Base-by-base conservation (phyloP, 1,140 invertebrate species). In the Atta texana region DNA sequence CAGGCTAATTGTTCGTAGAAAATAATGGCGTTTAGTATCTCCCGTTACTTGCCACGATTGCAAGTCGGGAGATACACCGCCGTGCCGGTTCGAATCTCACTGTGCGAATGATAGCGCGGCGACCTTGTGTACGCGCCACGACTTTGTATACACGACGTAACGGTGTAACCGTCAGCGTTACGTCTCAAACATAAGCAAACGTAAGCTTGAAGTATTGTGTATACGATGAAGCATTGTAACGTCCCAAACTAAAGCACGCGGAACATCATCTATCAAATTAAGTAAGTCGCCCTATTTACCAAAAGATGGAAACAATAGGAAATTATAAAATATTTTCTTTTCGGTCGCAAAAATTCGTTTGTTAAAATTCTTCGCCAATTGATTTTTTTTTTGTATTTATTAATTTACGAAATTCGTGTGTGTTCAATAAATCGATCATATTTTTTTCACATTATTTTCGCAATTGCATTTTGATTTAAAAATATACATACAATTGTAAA, bases 1-100 rank as follows among this genome's bases (percentile, higher is more conserved):
- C 21, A 63, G 14, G 59, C 14, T 63, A 63, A 63, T 63, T 63
- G 59, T 63, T 28, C 59, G 59, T 63, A 51, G 49, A 63, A 63
- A 63, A 63, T 63, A 63, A 63, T 63, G 21, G 24, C 59, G 12
- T 28, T 63, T 28, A 21, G n/a, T 21, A 14, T 63, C 5, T 63
- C 59, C 59, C 59, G 59, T 63, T 63, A 63, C 24, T 63, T 28
- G 59, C 59, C 59, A 16, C 59, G 59, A 16, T 28, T 12, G 4
- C 24, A 24, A 24, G 24, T 28, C 24, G 14, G 5, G 5, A 63
- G 59, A 63, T 16, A 63, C 21, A 12, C 8, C 57, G 21, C 21
- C 59, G 8, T 44, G 59, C 12, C 59, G 59, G 59, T 24, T 63
- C 59, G 59, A 63, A 24, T 28, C 59, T 63, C 59, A 63, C 59